A percentile compares a stretch with the other conserved stretches of the same genome.
Evolutionary conservation across 2,888 invertebrate species (phyloP).

Genomic region (Lingula anatina): DNA sequence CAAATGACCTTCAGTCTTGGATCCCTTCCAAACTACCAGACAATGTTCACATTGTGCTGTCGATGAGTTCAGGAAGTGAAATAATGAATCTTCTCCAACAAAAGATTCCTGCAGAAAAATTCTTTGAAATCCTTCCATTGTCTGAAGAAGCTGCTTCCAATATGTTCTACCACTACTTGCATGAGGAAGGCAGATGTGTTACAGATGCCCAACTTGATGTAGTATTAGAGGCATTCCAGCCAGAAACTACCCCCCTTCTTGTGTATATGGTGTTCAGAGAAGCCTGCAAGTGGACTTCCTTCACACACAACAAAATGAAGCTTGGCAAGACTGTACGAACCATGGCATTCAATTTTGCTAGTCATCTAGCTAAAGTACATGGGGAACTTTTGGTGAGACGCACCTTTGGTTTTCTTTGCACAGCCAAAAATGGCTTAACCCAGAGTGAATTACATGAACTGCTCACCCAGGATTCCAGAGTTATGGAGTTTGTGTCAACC

Average conservation of each 20-base stretch:
- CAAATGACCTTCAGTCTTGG: too few species aligned
- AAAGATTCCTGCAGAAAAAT: too few species aligned
- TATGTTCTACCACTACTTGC: slow-evolving; percentile 32
- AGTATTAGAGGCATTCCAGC: slow-evolving; percentile 61
- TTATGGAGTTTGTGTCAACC: slow-evolving; percentile 28
- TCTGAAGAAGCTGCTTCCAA: slow-evolving; percentile 24
- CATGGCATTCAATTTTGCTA: slow-evolving; percentile 30
- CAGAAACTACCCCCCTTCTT: slow-evolving; percentile 34
- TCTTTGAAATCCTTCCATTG: slow-evolving; percentile 22
- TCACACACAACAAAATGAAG: slow-evolving; percentile 19
- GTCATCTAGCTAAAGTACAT: slow-evolving; percentile 35
- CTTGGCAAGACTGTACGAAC: slow-evolving; percentile 31
- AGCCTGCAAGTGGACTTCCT: slow-evolving; percentile 32
- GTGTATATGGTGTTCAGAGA: slow-evolving; percentile 34
- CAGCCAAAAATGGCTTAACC: slow-evolving; percentile 71
- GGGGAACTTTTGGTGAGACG: slow-evolving; percentile 40
- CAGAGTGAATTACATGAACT: slow-evolving; percentile 72
- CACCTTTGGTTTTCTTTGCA: slow-evolving; percentile 68
- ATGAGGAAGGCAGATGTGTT: slow-evolving; percentile 17
- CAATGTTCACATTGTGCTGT: too few species aligned
- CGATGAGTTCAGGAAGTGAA: too few species aligned
- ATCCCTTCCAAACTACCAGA: too few species aligned
- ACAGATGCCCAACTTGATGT: slow-evolving; percentile 61
- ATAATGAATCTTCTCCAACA: too few species aligned
- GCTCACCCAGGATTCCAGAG: slow-evolving; percentile 48